Evolutionary conservation across 2,113 vertebrate genomes (phyloP), one percentile per base, ranked within the genome.

Genomic region (Prunella fulvescens): DNA sequence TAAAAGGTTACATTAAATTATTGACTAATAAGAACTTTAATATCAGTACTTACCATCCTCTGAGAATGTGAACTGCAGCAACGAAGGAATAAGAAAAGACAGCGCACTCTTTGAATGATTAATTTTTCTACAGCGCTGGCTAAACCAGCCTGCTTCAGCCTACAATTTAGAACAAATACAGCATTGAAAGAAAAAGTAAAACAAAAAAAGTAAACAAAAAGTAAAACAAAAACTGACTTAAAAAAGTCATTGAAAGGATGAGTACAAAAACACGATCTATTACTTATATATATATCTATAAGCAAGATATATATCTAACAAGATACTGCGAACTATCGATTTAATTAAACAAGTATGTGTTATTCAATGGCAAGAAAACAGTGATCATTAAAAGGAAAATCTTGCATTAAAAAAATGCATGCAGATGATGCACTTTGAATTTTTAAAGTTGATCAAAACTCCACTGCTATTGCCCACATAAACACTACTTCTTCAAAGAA

Each of bases 91-190:
- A 44, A 99, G 99, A 94, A 99, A 99, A 85, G 99, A 99, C 73
- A 99, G 97, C 0, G 98, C 81, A 33, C 99, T 99, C 97, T 99
- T 99, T 15, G 99, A 99, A 96, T 99, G 99, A 97, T 99, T 99
- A 86, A 99, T 99, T 97, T 99, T 99, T 87, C 98, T 97, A 94
- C 99, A 99, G 48, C 99, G 98, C 83, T 99, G 99, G 91, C 98
- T 99, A 94, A 99, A 99, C 99, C 99, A 99, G 54, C 99, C 99
- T 12, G 99, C 99, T 96, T 99, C 99, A 7, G 99, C 99, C 98
- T 99, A 70, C 11, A 96, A 89, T 94, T 91, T 62, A 58, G 95
- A 95, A 92, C 24, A 90, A 71, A 93, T 6, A 73, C 8, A 81
- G 14, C 2, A 10, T 65, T 78, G 33, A 71, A 86, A 40, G 3